Percentiles rank a stretch among this genome's conserved stretches.
Conservation (phyloP, 2,113 vertebrate species). For the Pipa parva region DNA sequence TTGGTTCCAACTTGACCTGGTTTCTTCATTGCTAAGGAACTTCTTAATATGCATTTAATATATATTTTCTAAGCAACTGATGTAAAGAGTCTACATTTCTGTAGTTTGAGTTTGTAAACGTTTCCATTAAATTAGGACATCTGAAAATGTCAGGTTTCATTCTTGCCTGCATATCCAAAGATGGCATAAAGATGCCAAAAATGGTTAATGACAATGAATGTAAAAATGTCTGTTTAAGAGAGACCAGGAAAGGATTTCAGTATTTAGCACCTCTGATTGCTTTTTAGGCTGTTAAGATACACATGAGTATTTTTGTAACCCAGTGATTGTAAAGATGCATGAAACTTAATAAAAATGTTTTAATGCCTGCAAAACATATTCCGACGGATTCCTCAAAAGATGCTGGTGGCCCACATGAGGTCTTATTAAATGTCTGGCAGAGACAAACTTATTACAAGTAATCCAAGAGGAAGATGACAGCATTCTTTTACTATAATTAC, state of each 20-base stretch:
- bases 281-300: neutral
- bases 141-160: too few species aligned
- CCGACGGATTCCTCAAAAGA: conserved; percentile 2
- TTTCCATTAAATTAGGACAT: too few species aligned
- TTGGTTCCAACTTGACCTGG: too few species aligned
- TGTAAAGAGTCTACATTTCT: too few species aligned
- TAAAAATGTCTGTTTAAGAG: too few species aligned
- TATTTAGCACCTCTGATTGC: neutral
- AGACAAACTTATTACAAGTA: conserved; percentile 2
- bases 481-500: conserved; percentile 23
- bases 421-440: conserved; percentile 16
- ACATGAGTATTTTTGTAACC: neutral
- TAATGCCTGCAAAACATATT: conserved; percentile 10
- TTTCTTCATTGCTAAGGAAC: too few species aligned
- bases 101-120: too few species aligned
- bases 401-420: conserved; percentile 25
- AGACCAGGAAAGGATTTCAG: neutral
- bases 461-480: conserved; percentile 27
- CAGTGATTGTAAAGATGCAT: conserved; percentile 31
- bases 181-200: neutral
- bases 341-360: conserved; percentile 49
- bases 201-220: neutral
- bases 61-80: too few species aligned
- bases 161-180: too few species aligned
- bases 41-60: too few species aligned